phyloP scores from a whole-genome alignment of 2,113 vertebrate species.

The Vulpes vulpes region DNA sequence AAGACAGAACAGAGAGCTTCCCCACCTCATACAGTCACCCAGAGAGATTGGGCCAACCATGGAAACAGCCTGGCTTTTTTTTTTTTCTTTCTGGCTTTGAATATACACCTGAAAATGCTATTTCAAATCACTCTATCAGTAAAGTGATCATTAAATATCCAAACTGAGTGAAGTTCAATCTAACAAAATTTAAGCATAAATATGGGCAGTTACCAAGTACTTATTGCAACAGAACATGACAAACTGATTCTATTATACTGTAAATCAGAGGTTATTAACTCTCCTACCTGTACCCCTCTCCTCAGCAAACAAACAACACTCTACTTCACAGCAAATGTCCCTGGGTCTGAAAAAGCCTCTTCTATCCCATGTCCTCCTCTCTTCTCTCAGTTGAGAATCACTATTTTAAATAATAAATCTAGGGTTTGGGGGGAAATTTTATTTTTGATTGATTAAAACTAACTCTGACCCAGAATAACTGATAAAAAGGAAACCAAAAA shows the following conservation, averaged over 20 bases:
- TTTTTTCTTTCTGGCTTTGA: neutral
- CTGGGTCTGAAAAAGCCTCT: neutral
- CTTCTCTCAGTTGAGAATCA: neutral
- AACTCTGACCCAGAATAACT: neutral
- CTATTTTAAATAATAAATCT: neutral
- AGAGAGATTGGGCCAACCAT: neutral
- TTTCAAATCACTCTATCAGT: neutral
- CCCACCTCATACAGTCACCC: too few species aligned
- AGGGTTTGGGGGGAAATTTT: neutral
- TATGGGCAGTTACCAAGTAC: neutral
- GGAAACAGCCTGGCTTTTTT: neutral
- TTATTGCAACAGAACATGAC: fast-evolving
- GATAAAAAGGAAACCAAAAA: neutral
- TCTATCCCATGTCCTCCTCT: fast-evolving
- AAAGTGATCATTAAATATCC: neutral
- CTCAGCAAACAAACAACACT: neutral
- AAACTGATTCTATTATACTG: too few species aligned
- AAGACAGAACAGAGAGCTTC: neutral
- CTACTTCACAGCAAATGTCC: too few species aligned
- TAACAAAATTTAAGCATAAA: neutral
- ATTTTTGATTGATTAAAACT: neutral
- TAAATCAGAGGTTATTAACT: neutral
- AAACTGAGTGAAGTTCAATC: neutral
- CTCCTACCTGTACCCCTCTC: fast-evolving
- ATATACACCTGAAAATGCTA: fast-evolving